phyloP scores from a whole-genome alignment of 2,888 invertebrate species.

The Bugula neritina region DNA sequence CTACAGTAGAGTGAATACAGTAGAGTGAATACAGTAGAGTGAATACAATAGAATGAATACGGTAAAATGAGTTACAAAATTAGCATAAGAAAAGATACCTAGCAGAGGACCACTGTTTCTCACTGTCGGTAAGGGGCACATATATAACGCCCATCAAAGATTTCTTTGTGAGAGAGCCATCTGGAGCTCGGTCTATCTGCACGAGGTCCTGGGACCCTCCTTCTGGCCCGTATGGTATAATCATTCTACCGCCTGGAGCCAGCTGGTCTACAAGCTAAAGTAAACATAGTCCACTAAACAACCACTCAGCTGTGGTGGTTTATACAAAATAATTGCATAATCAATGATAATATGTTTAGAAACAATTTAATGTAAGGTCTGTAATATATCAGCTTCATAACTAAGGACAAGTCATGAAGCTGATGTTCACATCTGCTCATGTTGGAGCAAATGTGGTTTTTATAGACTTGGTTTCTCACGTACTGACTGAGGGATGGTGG shows the following conservation, averaged over 20 bases:
- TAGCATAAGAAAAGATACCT: neutral
- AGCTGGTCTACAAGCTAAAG: slow-evolving; percentile 73
- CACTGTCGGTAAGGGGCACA: slow-evolving; percentile 86
- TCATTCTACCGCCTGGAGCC: slow-evolving; percentile 83
- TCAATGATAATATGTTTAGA: no score
- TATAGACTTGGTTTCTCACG: slow-evolving; percentile 30
- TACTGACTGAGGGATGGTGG: slow-evolving; percentile 53
- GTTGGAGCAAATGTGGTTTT: no score
- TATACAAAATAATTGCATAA: no score
- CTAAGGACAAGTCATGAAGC: no score
- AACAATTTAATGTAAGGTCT: no score
- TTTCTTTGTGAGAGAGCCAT: slow-evolving; percentile 70
- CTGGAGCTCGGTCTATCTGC: slow-evolving; percentile 78
- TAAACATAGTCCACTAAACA: no score
- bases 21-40: no score
- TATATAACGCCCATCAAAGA: slow-evolving; percentile 91
- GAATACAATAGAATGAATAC: neutral
- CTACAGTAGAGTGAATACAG: no score
- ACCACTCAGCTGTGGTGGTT: no score
- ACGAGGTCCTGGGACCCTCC: slow-evolving; percentile 72
- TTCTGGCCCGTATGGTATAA: slow-evolving; percentile 71
- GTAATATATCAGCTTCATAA: no score
- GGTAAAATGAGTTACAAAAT: neutral
- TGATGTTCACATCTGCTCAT: no score
- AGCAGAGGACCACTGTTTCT: slow-evolving; percentile 61